Conservation (phyloP, 2,113 vertebrate species). For the Anser cygnoides region DNA sequence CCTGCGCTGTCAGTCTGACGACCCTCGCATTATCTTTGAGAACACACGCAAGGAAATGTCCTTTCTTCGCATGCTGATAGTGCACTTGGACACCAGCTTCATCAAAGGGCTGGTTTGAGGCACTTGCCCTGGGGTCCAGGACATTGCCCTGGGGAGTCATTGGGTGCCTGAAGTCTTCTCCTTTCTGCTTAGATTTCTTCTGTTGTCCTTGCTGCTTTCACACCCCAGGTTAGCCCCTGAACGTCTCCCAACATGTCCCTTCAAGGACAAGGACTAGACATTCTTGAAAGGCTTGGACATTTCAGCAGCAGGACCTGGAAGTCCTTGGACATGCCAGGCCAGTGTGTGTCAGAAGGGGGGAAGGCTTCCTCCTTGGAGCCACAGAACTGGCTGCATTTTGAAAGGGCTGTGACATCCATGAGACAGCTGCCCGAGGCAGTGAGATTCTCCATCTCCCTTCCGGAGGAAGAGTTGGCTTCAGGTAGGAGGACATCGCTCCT, state of each 20-base stretch:
- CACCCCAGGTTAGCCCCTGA: background rate
- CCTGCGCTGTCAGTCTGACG: conserved; percentile 88
- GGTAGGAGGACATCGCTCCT: background rate
- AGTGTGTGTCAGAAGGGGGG: background rate
- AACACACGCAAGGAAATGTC: conserved; percentile 94
- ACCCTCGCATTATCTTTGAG: conserved; percentile 90
- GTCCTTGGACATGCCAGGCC: background rate
- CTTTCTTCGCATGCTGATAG: conserved; percentile 89
- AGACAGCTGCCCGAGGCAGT: background rate
- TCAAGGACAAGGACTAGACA: background rate
- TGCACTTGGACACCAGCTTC: conserved; percentile 89
- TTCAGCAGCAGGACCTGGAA: background rate
- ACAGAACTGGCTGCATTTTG: background rate
- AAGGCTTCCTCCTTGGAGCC: background rate
- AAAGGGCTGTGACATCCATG: background rate
- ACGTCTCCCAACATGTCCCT: background rate
- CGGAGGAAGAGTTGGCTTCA: background rate
- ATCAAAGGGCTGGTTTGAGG: conserved; percentile 84
- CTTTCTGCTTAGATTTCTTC: background rate
- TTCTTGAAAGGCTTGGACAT: background rate
- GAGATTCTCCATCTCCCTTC: background rate
- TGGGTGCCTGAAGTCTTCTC: background rate
- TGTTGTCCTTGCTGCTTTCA: conserved; percentile 3
- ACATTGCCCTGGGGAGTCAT: background rate
- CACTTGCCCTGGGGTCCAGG: background rate